Evolutionary conservation across 1,140 invertebrate species (phyloP).

Genomic region (Leptopilina clavipes): DNA sequence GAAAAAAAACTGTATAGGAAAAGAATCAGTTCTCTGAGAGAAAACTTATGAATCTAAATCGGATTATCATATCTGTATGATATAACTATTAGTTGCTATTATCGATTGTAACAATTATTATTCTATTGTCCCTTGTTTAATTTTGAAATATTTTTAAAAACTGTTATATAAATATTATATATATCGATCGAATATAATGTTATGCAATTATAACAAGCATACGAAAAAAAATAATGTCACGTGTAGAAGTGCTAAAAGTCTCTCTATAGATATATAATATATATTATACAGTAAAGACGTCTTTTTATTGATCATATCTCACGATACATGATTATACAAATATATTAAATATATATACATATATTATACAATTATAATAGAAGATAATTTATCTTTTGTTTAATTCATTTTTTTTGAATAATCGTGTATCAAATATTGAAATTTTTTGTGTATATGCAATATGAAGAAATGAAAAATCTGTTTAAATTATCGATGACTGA

Average conservation of each 20-base stretch:
- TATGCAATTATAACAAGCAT: conserved; percentile 57
- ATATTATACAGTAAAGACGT: conserved; percentile 39
- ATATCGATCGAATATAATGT: conserved; percentile 63
- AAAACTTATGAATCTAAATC: conserved; percentile 11
- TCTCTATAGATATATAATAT: conserved; percentile 52
- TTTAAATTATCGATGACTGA: conserved; percentile 37
- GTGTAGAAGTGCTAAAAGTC: conserved; percentile 57
- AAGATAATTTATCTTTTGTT: too few relatives aligned
- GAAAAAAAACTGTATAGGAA: not conserved
- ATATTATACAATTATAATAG: conserved; percentile 21
- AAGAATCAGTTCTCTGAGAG: conserved; percentile 28
- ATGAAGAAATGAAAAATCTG: conserved; percentile 40
- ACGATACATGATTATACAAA: conserved; percentile 33
- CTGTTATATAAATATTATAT: conserved; percentile 63
- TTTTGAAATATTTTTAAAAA: conserved; percentile 68
- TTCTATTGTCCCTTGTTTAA: conserved; percentile 63
- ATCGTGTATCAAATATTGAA: too few relatives aligned
- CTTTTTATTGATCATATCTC: conserved; percentile 38
- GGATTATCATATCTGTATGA: conserved; percentile 31
- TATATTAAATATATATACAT: not conserved
- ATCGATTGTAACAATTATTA: conserved; percentile 59
- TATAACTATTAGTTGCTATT: conserved; percentile 55
- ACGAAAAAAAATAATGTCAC: conserved; percentile 54
- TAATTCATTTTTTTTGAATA: too few relatives aligned
- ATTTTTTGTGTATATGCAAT: too few relatives aligned